Conservation (phyloP, 1,140 invertebrate genomes). For the Psilanteris sp. region DNA sequence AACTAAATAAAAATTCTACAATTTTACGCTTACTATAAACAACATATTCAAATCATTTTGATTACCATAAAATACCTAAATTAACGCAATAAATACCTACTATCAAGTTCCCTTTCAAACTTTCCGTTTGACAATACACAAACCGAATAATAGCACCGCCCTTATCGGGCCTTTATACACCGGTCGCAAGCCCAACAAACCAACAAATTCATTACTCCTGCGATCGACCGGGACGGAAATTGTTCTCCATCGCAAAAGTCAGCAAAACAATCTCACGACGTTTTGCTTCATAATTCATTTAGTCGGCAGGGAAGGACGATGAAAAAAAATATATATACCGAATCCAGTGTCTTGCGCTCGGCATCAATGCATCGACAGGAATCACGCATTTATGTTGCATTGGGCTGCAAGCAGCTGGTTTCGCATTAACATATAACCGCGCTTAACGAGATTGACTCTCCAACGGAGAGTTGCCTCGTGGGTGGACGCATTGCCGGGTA, state of each 20-base stretch:
- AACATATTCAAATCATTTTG: too few species aligned
- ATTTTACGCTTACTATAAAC: too few species aligned
- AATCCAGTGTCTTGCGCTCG: slow-evolving; percentile 1
- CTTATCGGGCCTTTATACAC: too few species aligned
- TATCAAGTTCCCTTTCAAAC: too few species aligned
- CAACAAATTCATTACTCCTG: too few species aligned
- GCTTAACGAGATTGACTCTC: slow-evolving; percentile 69
- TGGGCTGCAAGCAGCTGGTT: slow-evolving; percentile 48
- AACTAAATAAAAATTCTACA: too few species aligned
- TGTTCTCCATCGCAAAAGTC: background rate
- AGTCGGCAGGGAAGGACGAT: slow-evolving; percentile 6
- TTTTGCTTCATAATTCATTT: slow-evolving; percentile 49
- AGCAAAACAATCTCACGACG: background rate
- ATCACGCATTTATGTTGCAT: slow-evolving; percentile 66
- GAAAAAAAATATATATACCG: slow-evolving; percentile 28
- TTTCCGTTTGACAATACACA: too few species aligned
- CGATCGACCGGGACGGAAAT: too few species aligned
- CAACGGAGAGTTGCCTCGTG: slow-evolving; percentile 52
- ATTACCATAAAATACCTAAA: too few species aligned
- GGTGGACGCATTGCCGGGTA: slow-evolving; percentile 53
- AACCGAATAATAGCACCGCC: too few species aligned
- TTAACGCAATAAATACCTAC: too few species aligned
- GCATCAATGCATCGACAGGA: slow-evolving; percentile 54
- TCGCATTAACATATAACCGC: slow-evolving; percentile 73
- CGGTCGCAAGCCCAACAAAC: too few species aligned